phyloP scores from a whole-genome alignment of 2,113 vertebrate species.

The Chionodraco myersi region DNA sequence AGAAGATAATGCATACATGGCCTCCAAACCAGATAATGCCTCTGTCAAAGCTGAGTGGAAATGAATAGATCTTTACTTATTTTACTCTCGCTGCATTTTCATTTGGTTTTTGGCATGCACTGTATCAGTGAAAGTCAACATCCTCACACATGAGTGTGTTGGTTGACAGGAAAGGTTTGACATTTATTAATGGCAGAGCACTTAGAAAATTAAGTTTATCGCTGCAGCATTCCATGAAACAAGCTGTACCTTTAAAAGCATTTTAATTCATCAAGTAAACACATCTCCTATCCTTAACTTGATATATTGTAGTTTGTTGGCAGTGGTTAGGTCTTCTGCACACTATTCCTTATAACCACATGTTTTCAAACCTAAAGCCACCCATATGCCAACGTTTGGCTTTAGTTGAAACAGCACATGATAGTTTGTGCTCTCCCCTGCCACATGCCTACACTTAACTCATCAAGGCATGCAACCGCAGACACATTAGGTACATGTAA shows the following conservation, averaged over 20 bases:
- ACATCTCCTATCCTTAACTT: slow-evolving; percentile 17
- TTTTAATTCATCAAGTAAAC: slow-evolving; percentile 32
- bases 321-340: slow-evolving; percentile 9
- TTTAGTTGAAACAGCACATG: slow-evolving; percentile 40
- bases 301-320: slow-evolving; percentile 32
- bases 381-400: slow-evolving; percentile 31
- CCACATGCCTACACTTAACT: slow-evolving; percentile 48
- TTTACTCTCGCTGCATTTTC: slow-evolving; percentile 17
- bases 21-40: slow-evolving; percentile 77
- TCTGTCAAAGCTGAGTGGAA: slow-evolving; percentile 58
- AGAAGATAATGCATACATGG: slow-evolving; percentile 81
- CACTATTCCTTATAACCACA: slow-evolving; percentile 36
- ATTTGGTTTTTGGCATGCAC: slow-evolving; percentile 52
- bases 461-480: slow-evolving; percentile 37
- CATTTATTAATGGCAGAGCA: slow-evolving; percentile 48
- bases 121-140: slow-evolving; percentile 44
- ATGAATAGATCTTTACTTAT: slow-evolving; percentile 43
- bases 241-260: background rate
- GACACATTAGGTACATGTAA: slow-evolving; percentile 41
- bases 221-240: slow-evolving; percentile 10
- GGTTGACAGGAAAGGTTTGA: slow-evolving; percentile 54
- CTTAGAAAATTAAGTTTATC: slow-evolving; percentile 11
- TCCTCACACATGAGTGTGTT: slow-evolving; percentile 17
- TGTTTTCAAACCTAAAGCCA: slow-evolving; percentile 36
- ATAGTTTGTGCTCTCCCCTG: slow-evolving; percentile 1